Evolutionary conservation across 1,140 invertebrate species (phyloP), one percentile per base, ranked within the genome.

Genomic region (Scylla paramamosain): DNA sequence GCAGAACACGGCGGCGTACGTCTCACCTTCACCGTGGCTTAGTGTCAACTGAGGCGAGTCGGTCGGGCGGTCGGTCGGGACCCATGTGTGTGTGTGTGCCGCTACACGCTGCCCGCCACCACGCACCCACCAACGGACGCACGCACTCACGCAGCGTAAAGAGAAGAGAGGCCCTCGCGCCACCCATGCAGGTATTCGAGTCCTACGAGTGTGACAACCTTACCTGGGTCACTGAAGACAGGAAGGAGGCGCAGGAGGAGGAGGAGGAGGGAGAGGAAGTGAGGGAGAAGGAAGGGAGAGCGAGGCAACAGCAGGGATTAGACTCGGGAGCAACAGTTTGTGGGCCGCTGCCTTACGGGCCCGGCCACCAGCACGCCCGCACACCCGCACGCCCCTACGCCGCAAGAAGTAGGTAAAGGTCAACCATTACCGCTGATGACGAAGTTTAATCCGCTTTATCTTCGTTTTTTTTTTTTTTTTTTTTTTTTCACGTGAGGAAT

Each of bases 21-120:
- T 91, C 90, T 2, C 14, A 8, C 52, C 90, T 46, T 12, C 52
- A 29, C 90, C 31, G 67, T 20, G 25, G 52, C 16, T 77, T 77
- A 91, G 90, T 91, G 90, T 91, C 90, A 91, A 91, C 90, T 91
- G 90, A 77, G 0, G 67, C 67, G 90, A 77, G 90, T 0, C 39
- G 29, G 90, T 25, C 12, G 90, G 20, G 20, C 67, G 6, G 67
- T 0, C 67, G 67, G 16, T 77, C 67, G 20, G 52, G 52, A n/a
- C n/a, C 67, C 67, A 77, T 77, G 67, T 77, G 67, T 77, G 67
- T 77, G 67, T 77, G 67, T 77, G 67, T n/a, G 67, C 67, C 67
- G 67, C 67, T 77, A 77, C 67, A 77, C 67, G 67, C 67, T 77
- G 67, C 67, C 67, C 67, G 25, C 67, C 67, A n/a, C 67, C 67